phyloP scores from a whole-genome alignment of 2,797 vertebrate species.

The Alcedo quadribrachys region DNA sequence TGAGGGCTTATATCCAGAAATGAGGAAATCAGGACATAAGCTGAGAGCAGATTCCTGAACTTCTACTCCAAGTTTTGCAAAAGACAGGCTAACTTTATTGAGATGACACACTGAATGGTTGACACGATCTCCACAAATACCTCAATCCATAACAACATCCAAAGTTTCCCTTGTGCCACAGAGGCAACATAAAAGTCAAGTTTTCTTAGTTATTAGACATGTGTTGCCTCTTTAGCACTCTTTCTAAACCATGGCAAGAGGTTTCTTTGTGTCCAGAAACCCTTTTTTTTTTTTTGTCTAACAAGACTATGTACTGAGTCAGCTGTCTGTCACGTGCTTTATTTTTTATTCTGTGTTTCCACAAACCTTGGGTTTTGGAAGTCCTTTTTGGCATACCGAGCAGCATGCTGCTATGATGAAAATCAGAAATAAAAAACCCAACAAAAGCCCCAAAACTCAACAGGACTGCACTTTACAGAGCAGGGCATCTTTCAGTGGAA shows the following conservation, averaged over 20 bases:
- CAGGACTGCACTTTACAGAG: conserved; percentile 33
- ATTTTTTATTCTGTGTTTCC: conserved; percentile 51
- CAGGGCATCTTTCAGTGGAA: conserved; percentile 46
- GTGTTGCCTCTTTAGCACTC: conserved; percentile 1
- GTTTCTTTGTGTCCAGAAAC: conserved; percentile 45
- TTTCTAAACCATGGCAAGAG: conserved; percentile 23
- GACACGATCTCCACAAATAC: neutral
- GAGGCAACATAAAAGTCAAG: neutral
- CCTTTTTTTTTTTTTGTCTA: conserved; percentile 47
- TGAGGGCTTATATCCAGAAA: neutral
- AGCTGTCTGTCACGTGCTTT: conserved; percentile 33
- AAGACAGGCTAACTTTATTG: neutral
- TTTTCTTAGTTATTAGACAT: conserved; percentile 29
- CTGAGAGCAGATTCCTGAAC: neutral
- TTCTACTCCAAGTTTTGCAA: neutral
- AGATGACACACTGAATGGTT: neutral
- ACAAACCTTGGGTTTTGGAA: conserved; percentile 38
- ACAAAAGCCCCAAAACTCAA: neutral
- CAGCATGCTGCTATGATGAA: conserved; percentile 53
- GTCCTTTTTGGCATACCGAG: conserved; percentile 48
- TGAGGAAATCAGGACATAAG: neutral
- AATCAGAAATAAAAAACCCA: conserved; percentile 10
- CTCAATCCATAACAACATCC: neutral
- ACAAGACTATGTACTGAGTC: conserved; percentile 41
- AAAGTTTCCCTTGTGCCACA: neutral